Percentiles rank a stretch among this genome's conserved stretches.
Evolutionary conservation across 1,140 invertebrate genomes (phyloP).

Genomic region (Zaprionus kolodkinae): DNA sequence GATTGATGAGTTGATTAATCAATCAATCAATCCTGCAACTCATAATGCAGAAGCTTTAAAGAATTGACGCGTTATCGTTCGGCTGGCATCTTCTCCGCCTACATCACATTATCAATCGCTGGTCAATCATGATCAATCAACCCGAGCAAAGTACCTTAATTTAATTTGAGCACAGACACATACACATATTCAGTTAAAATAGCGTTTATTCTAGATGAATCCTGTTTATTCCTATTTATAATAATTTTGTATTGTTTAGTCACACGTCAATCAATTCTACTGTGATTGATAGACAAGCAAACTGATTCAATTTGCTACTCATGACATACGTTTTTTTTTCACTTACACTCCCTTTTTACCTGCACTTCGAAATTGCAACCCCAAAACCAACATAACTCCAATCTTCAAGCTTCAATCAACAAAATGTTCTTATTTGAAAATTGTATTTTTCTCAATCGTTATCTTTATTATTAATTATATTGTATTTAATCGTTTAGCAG

Average conservation of each 20-base stretch:
- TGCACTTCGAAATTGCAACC: neutral
- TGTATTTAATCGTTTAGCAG: too few species aligned
- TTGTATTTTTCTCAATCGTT: neutral
- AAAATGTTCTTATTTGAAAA: neutral
- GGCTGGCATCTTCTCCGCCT: neutral
- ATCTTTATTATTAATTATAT: neutral
- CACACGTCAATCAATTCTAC: neutral
- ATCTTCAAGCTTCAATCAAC: neutral
- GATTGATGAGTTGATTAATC: neutral
- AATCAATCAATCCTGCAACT: neutral
- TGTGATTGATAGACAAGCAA: neutral
- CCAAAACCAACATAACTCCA: neutral
- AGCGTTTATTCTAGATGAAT: neutral
- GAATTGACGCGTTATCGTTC: neutral
- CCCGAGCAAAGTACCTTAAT: neutral
- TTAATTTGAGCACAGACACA: neutral
- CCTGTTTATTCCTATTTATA: neutral
- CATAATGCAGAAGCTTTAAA: neutral
- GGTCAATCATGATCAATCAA: neutral
- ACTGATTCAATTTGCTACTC: neutral
- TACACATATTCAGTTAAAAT: neutral
- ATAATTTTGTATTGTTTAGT: neutral
- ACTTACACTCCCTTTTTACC: too few species aligned
- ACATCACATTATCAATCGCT: neutral
- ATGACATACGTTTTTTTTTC: neutral